Base-by-base conservation (phyloP, 1,140 invertebrate genomes). In the Ceratosolen fusciceps region DNA sequence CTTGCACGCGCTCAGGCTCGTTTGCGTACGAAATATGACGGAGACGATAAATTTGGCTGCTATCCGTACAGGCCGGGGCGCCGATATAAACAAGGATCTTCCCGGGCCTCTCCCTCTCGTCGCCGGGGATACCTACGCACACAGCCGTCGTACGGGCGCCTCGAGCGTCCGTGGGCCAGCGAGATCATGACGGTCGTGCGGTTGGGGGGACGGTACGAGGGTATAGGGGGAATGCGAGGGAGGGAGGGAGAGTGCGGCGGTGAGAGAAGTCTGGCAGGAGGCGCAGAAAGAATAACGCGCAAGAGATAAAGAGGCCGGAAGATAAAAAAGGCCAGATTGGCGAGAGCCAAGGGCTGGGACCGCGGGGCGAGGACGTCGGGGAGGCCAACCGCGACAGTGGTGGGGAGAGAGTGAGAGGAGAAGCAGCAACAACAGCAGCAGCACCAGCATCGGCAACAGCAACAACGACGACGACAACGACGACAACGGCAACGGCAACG, bases 21-120 rank as follows among this genome's bases (percentile, higher is more conserved):
- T 81, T 82, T 82, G 70, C 79, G 62, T 80, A 81, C 77, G 58
- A 84, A 82, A 82, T 82, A 83, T 82, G 78, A 83, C 71, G 80
- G 56, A 19, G 39, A 67, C 80, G 81, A 82, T 80, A 82, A 82
- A 82, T 79, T 79, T 72, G 5, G 39, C 29, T 34, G 26, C 39
- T 78, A 74, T 74, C 74, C 62, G 43, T 43, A 58, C 26, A 8
- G 19, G 34, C 49, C 29, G 47, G 37, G 14, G 26, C 54, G 10
- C 49, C 49, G 74, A 76, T 76, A 68, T 67, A 67, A 76, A 76
- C 74, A 67, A 54, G 60, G 43, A 65, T 56, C 31, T 52, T 29
- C n/a, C 9, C n/a, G 65, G 1, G 47, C 65, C 21, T 8, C 9
- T 21, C 58, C 31, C 49, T 21, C 21, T 37, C 47, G 8, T 49